Evolutionary conservation across 2,888 invertebrate species (phyloP).

Genomic region (Petrophora chlorosata): DNA sequence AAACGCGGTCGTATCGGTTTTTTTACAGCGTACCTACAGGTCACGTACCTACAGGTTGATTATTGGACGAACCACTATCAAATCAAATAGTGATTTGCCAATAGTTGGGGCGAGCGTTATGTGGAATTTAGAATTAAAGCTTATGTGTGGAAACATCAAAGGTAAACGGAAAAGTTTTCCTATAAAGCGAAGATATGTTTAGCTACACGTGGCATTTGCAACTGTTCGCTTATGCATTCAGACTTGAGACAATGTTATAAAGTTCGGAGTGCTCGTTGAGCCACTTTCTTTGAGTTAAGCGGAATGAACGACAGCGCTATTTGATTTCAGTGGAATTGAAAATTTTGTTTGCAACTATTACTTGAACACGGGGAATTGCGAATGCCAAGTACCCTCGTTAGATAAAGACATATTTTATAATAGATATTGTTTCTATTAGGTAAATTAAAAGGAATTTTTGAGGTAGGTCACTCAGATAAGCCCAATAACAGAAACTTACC

Average conservation of each 20-base stretch:
- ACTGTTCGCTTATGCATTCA: conserved; percentile 63
- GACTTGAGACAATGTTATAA: conserved; percentile 60
- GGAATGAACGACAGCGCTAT: conserved; percentile 53
- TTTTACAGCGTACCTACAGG: no score
- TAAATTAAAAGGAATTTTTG: not conserved
- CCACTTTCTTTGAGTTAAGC: conserved; percentile 54
- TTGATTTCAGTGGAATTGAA: conserved; percentile 63
- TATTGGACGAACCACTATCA: no score
- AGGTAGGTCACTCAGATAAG: no score
- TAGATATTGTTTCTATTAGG: not conserved
- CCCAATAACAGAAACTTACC: no score
- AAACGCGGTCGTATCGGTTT: no score
- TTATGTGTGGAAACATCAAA: not conserved
- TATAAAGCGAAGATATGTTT: conserved; percentile 13
- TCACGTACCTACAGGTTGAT: no score
- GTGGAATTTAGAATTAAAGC: not conserved
- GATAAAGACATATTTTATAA: not conserved
- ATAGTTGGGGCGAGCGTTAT: no score
- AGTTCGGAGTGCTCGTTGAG: conserved; percentile 50
- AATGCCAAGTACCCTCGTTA: conserved; percentile 6
- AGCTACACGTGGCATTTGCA: conserved; percentile 36
- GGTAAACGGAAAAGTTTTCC: conserved; percentile 10
- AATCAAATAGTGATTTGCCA: no score
- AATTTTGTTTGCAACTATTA: conserved; percentile 47
- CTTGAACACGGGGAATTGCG: conserved; percentile 4